Conservation (phyloP, 1,140 invertebrate species). For the Cataglyphis hispanica region DNA sequence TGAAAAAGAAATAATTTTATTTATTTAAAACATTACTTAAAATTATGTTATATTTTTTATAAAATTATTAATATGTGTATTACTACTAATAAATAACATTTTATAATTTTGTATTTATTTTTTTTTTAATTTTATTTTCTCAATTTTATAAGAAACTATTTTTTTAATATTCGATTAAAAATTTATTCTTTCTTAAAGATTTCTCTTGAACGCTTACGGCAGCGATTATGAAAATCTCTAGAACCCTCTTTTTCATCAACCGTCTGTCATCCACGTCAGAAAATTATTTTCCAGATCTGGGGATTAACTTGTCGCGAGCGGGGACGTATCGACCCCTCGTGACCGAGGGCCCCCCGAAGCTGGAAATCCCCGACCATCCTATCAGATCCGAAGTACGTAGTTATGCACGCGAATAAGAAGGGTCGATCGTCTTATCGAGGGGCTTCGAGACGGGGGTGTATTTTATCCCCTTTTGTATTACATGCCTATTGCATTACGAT, state of each 20-base stretch:
- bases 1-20: background rate
- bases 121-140: background rate
- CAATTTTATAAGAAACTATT: background rate
- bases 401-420: slow-evolving; percentile 76
- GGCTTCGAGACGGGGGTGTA: slow-evolving; percentile 71
- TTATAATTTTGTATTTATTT: background rate
- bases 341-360: slow-evolving; percentile 33
- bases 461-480: slow-evolving; percentile 80
- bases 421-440: slow-evolving; percentile 73
- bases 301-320: slow-evolving; percentile 72
- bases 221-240: slow-evolving; percentile 69
- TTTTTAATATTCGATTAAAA: background rate
- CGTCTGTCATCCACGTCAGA: slow-evolving; percentile 29
- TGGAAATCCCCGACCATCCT: slow-evolving; percentile 59
- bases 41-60: background rate
- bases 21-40: background rate
- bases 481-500: slow-evolving; percentile 85
- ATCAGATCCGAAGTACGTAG: slow-evolving; percentile 71
- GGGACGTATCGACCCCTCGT: slow-evolving; percentile 54
- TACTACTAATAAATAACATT: background rate
- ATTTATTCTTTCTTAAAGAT: slow-evolving; percentile 18
- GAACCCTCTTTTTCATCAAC: slow-evolving; percentile 44
- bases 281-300: slow-evolving; percentile 75
- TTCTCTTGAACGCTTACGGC: slow-evolving; percentile 7
- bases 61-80: slow-evolving; percentile 2